phyloP scores from a whole-genome alignment of 2,888 invertebrate species.

The Callosobruchus maculatus region DNA sequence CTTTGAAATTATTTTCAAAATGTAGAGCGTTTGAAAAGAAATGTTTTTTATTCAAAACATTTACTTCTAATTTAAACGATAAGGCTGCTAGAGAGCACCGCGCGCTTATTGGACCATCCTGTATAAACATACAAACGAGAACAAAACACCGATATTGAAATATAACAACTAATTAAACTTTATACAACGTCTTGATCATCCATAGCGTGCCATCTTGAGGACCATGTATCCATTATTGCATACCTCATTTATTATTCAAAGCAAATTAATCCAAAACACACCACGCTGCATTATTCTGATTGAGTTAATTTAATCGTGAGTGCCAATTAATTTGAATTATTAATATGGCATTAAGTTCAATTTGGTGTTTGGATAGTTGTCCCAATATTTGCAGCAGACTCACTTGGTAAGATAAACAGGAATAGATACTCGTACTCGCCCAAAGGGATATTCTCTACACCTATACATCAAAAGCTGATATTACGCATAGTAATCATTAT shows the following conservation, averaged over 20 bases:
- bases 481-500: neutral
- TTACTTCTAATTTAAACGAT: no score
- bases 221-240: neutral
- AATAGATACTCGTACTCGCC: slow-evolving; percentile 12
- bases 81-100: no score
- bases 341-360: slow-evolving; percentile 20
- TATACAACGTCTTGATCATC: neutral
- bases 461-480: neutral
- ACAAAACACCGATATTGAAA: no score
- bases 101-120: no score
- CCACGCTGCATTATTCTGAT: slow-evolving; percentile 4
- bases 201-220: neutral
- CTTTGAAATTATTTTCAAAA: no score
- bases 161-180: no score
- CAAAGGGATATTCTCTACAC: neutral
- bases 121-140: no score
- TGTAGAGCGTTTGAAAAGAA: no score
- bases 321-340: slow-evolving; percentile 20
- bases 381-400: slow-evolving; percentile 23
- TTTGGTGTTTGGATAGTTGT: slow-evolving; percentile 20
- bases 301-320: slow-evolving; percentile 13
- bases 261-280: neutral
- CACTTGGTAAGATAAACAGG: slow-evolving; percentile 15
- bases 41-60: no score
- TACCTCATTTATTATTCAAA: neutral